Evolutionary conservation across 2,113 vertebrate genomes (phyloP).

Genomic region (Hippoglossus stenolepis): DNA sequence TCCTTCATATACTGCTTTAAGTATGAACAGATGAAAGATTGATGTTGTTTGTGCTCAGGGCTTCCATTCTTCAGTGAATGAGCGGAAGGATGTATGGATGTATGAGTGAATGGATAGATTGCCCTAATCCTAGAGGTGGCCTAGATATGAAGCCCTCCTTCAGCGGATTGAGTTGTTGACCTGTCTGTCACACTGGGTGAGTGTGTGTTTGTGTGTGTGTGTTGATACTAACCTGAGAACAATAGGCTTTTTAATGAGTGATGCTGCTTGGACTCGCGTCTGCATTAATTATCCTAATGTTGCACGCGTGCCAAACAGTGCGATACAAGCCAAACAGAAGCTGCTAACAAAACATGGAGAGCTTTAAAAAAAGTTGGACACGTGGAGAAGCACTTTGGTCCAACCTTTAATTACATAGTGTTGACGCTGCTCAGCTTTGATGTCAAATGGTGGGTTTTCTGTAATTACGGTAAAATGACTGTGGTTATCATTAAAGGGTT

Average conservation of each 20-base stretch:
- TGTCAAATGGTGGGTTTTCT: neutral
- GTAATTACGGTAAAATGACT: neutral
- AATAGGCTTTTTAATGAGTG: conserved; percentile 78
- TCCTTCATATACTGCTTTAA: conserved; percentile 20
- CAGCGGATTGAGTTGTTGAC: conserved; percentile 59
- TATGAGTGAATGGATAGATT: conserved; percentile 58
- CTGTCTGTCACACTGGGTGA: conserved; percentile 27
- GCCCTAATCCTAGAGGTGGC: conserved; percentile 73
- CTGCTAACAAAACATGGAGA: neutral
- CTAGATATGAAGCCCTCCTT: conserved; percentile 69
- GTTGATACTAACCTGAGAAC: conserved; percentile 56
- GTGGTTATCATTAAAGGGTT: neutral
- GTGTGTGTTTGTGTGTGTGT: neutral
- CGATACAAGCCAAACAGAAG: conserved; percentile 16
- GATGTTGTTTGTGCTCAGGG: conserved; percentile 61
- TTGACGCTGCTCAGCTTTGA: neutral
- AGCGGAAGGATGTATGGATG: conserved; percentile 46
- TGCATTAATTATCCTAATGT: conserved; percentile 74
- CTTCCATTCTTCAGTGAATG: conserved; percentile 24
- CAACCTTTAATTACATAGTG: neutral
- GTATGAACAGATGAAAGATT: conserved; percentile 63
- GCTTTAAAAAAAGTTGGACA: neutral
- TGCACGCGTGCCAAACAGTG: conserved; percentile 70
- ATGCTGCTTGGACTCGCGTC: conserved; percentile 42
- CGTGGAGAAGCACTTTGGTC: conserved; percentile 2